A percentile compares a stretch with the other conserved stretches of the same genome.
Conservation (phyloP, 53 echinoderm and acorn worm species). For the Zoroaster sp. region DNA sequence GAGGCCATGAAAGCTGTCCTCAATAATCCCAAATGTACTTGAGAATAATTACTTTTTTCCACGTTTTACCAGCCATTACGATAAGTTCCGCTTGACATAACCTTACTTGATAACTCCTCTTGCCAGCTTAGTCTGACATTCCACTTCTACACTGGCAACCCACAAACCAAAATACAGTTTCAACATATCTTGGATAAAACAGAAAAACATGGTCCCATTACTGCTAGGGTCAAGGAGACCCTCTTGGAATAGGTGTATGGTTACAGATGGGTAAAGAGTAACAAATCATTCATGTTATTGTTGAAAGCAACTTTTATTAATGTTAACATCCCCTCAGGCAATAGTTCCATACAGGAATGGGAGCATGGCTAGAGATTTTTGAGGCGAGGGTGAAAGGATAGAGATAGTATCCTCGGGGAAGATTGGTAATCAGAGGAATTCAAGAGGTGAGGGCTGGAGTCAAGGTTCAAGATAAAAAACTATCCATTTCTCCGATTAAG, state of each 20-base stretch:
- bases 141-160: neutral
- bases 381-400: neutral
- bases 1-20: neutral
- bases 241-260: slow-evolving; percentile 1
- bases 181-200: neutral
- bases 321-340: slow-evolving; percentile 7
- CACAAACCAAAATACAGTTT: neutral
- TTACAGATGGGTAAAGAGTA: neutral
- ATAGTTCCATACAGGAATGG: neutral
- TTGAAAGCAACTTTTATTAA: neutral
- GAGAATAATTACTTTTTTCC: slow-evolving; percentile 50
- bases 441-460: slow-evolving; percentile 21
- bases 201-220: neutral
- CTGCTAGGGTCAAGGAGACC: slow-evolving; percentile 18
- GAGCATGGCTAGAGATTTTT: neutral
- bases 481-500: neutral
- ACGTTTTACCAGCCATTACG: slow-evolving; percentile 14
- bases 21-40: neutral
- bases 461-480: neutral
- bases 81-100: slow-evolving; percentile 39
- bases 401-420: slow-evolving; percentile 14
- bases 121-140: neutral
- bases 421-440: neutral
- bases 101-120: slow-evolving; percentile 25
- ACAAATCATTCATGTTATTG: slow-evolving; percentile 5